A percentile compares a stretch with the other conserved stretches of the same genome.
phyloP scores from a whole-genome alignment of 1,140 invertebrate species.

The Pollicipes pollicipes region DNA sequence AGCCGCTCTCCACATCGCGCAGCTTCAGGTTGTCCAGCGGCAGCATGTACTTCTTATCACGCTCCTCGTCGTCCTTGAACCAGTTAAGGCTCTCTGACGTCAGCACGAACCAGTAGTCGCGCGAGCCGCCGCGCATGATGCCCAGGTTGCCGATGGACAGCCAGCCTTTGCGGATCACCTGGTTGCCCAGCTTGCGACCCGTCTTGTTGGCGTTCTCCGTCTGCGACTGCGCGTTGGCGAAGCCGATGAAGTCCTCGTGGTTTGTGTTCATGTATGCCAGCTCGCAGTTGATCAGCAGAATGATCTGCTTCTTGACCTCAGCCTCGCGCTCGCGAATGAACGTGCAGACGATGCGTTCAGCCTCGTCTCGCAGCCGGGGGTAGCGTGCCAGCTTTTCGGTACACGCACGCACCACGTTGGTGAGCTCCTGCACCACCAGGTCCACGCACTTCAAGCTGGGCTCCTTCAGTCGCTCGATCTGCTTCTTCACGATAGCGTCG shows the following conservation, averaged over 20 bases:
- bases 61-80: constrained; percentile 75
- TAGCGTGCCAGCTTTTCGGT: constrained; percentile 87
- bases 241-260: constrained; percentile 99
- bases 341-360: constrained; percentile 89
- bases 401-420: constrained; percentile 82
- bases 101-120: constrained; percentile 99
- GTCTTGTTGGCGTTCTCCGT: constrained; percentile 75
- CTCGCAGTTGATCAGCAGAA: constrained; percentile 88
- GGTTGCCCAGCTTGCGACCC: constrained; percentile 77
- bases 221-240: constrained; percentile 92
- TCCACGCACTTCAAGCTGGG: constrained; percentile 96
- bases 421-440: constrained; percentile 86
- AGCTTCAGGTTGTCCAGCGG: constrained; percentile 55
- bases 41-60: constrained; percentile 99
- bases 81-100: constrained; percentile 96
- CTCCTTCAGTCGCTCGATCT: constrained; percentile 88
- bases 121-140: constrained; percentile 94
- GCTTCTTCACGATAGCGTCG: constrained; percentile 98
- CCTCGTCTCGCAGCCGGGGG: constrained; percentile 91
- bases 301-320: constrained; percentile 85
- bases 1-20: constrained; percentile 89
- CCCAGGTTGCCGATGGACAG: constrained; percentile 96
- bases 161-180: constrained; percentile 97
- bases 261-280: constrained; percentile 99
- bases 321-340: constrained; percentile 87